phyloP scores from a whole-genome alignment of 2,888 invertebrate species.

The Acleris holmiana region DNA sequence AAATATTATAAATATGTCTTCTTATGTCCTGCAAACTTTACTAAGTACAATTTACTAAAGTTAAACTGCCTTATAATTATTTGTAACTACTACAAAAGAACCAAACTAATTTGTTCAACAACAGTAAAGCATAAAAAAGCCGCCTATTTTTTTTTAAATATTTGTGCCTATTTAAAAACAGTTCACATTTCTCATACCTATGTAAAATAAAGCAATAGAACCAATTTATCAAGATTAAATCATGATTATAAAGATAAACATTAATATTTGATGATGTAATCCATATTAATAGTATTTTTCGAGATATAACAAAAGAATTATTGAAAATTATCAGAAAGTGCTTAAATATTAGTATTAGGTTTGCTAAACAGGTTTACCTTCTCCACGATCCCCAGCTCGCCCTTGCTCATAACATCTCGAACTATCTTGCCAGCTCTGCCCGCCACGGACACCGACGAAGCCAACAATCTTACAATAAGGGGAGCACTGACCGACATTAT shows the following conservation, averaged over 20 bases:
- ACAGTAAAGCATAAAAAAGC: too few relatives aligned
- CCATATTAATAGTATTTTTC: constrained; percentile 1
- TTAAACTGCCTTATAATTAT: too few relatives aligned
- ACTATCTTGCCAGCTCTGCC: constrained; percentile 95
- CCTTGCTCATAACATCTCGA: constrained; percentile 94
- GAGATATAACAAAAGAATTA: background rate
- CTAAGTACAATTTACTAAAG: too few relatives aligned
- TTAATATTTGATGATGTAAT: constrained; percentile 26
- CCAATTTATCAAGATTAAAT: background rate
- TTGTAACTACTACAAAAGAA: background rate
- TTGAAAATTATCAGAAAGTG: background rate
- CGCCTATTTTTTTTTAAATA: too few relatives aligned
- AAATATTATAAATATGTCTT: constrained; percentile 15
- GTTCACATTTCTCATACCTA: background rate
- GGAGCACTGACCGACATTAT: constrained; percentile 86
- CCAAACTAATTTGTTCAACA: too few relatives aligned
- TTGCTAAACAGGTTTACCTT: constrained; percentile 85
- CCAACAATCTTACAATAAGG: constrained; percentile 88
- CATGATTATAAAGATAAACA: constrained; percentile 23
- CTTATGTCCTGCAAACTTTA: too few relatives aligned
- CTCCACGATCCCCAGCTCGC: constrained; percentile 95
- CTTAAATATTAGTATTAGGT: background rate
- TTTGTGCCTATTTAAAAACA: too few relatives aligned
- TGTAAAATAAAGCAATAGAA: background rate
- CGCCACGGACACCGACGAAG: constrained; percentile 91